phyloP scores from a whole-genome alignment of 1,140 invertebrate species.

The Ruditapes philippinarum region DNA sequence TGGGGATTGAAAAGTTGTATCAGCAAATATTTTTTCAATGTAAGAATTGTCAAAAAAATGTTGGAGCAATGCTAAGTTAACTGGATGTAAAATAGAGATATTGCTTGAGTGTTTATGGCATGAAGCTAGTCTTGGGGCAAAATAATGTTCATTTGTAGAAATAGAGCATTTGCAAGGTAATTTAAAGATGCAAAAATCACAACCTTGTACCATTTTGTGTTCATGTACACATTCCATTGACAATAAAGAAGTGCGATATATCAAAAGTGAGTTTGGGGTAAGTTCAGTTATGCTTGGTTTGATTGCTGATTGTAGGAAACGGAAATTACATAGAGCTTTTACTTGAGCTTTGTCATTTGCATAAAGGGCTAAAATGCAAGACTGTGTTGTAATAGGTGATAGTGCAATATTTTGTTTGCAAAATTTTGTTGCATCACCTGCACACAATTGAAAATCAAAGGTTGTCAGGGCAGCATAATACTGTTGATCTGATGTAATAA shows the following conservation, averaged over 20 bases:
- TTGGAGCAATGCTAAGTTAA: conserved; percentile 14
- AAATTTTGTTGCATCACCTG: not conserved
- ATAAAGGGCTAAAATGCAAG: conserved; percentile 45
- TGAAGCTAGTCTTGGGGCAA: conserved; percentile 19
- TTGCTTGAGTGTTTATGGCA: conserved; percentile 45
- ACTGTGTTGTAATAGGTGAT: conserved; percentile 21
- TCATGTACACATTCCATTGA: conserved; percentile 28
- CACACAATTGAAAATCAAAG: conserved; percentile 29
- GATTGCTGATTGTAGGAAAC: conserved; percentile 25
- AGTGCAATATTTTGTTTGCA: conserved; percentile 46
- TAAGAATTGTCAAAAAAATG: not conserved
- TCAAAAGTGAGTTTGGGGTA: conserved; percentile 30
- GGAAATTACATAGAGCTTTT: conserved; percentile 49
- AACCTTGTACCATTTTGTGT: conserved; percentile 51
- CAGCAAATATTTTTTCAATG: not conserved
- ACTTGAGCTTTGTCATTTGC: conserved; percentile 33
- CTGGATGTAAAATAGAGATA: conserved; percentile 41
- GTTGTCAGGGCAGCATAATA: conserved; percentile 10
- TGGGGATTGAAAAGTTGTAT: not conserved
- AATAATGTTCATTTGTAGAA: conserved; percentile 47
- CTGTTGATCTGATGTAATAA: conserved; percentile 19
- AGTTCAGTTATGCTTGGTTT: conserved; percentile 48
- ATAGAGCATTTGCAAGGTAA: conserved; percentile 58
- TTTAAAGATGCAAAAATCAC: conserved; percentile 51
- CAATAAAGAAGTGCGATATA: conserved; percentile 42